Evolutionary conservation across 1,140 invertebrate species (phyloP).

Genomic region (Dryas iulia): DNA sequence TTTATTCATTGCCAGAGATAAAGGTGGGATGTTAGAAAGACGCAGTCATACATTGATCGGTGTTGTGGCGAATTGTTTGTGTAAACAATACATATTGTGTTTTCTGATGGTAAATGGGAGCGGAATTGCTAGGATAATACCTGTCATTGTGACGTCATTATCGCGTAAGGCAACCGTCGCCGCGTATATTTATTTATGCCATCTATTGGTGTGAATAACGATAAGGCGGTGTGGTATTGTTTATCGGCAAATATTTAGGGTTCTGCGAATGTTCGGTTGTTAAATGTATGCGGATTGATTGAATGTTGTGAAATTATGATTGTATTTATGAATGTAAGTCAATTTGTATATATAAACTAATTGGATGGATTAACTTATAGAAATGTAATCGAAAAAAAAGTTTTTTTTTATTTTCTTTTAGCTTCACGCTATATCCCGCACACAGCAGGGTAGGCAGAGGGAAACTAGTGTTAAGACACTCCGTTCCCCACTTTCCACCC

Average conservation of each 20-base stretch:
- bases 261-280: too few relatives aligned
- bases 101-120: slow-evolving; percentile 30
- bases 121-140: slow-evolving; percentile 39
- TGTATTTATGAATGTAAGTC: too few relatives aligned
- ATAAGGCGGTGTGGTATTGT: background rate
- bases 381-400: too few relatives aligned
- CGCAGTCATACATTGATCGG: slow-evolving; percentile 59
- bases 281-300: too few relatives aligned
- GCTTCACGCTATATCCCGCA: too few relatives aligned
- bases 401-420: too few relatives aligned
- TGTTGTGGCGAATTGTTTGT: slow-evolving; percentile 50
- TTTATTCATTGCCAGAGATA: slow-evolving; percentile 65
- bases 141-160: slow-evolving; percentile 38
- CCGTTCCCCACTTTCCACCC: too few relatives aligned
- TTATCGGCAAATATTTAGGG: background rate
- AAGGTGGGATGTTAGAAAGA: slow-evolving; percentile 48
- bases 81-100: slow-evolving; percentile 54
- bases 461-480: too few relatives aligned
- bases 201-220: slow-evolving; percentile 13
- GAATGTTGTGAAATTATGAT: background rate
- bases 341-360: too few relatives aligned
- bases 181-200: slow-evolving; percentile 25
- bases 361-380: too few relatives aligned
- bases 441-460: too few relatives aligned
- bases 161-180: slow-evolving; percentile 9